Conservation (phyloP, 1,140 invertebrate genomes). For the Pemphigus obesinymphae region DNA sequence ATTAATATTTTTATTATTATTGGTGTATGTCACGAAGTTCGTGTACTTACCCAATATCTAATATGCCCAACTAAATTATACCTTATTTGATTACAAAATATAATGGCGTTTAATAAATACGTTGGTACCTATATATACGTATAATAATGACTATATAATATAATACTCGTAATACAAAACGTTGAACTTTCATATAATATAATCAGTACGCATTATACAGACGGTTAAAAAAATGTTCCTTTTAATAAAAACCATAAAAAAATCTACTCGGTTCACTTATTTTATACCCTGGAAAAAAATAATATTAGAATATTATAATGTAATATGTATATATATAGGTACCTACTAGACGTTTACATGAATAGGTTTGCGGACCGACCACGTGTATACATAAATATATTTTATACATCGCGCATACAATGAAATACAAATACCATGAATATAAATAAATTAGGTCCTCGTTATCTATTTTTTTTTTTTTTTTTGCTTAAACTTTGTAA, state of each 20-base stretch:
- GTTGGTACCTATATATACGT: neutral
- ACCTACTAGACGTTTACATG: neutral
- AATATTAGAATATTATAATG: neutral
- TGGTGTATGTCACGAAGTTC: neutral
- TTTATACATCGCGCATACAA: no score
- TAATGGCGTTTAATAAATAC: neutral
- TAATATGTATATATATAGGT: neutral
- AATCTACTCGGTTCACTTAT: neutral
- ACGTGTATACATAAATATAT: no score
- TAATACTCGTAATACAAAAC: no score
- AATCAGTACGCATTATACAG: neutral
- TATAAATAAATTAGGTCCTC: slow-evolving; percentile 26
- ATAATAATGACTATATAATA: no score
- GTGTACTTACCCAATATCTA: neutral
- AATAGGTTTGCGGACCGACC: neutral
- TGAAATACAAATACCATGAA: slow-evolving; percentile 1
- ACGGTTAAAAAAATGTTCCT: neutral
- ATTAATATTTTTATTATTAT: neutral
- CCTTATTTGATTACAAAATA: neutral
- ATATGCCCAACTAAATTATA: neutral
- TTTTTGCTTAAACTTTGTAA: slow-evolving; percentile 13
- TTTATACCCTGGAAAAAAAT: no score
- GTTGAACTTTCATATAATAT: neutral
- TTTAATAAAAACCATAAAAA: no score
- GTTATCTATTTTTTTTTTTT: slow-evolving; percentile 19